Conservation (phyloP, 2,888 invertebrate species). For the Marasmarcha lunaedactyla region DNA sequence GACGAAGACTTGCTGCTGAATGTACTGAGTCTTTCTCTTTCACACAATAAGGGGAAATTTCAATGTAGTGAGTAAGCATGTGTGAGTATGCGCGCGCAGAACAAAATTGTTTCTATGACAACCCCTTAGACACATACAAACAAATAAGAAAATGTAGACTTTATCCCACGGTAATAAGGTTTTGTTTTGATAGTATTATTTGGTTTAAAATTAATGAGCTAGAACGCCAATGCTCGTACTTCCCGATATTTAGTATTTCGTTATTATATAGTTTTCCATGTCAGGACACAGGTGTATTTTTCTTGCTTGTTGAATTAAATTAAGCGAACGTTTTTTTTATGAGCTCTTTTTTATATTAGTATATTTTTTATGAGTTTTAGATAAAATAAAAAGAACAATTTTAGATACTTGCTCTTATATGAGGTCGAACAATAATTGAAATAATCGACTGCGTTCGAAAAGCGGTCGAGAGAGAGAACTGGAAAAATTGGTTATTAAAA, state of each 20-base stretch:
- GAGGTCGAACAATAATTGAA: no score
- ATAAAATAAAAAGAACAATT: no score
- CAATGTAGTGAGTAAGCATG: conserved; percentile 22
- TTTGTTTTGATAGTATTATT: conserved; percentile 13
- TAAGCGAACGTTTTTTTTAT: background rate
- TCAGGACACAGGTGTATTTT: conserved; percentile 1
- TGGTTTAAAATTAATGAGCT: conserved; percentile 63
- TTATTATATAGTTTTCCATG: conserved; percentile 44
- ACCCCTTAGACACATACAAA: conserved; percentile 36
- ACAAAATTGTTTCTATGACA: conserved; percentile 67
- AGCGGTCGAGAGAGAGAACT: no score
- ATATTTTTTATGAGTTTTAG: no score
- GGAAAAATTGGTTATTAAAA: no score
- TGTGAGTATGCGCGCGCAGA: conserved; percentile 61
- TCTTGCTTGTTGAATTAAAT: no score
- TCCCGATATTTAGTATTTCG: conserved; percentile 48
- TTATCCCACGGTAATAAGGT: conserved; percentile 12
- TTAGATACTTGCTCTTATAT: no score
- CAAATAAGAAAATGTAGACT: no score
- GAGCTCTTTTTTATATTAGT: conserved; percentile 1
- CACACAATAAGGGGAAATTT: conserved; percentile 33
- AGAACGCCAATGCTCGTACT: conserved; percentile 55
- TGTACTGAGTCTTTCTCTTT: conserved; percentile 40
- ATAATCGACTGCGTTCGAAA: no score
- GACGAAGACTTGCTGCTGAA: conserved; percentile 14